Evolutionary conservation across 2,797 vertebrate species (phyloP).

Genomic region (Microcaecilia unicolor): DNA sequence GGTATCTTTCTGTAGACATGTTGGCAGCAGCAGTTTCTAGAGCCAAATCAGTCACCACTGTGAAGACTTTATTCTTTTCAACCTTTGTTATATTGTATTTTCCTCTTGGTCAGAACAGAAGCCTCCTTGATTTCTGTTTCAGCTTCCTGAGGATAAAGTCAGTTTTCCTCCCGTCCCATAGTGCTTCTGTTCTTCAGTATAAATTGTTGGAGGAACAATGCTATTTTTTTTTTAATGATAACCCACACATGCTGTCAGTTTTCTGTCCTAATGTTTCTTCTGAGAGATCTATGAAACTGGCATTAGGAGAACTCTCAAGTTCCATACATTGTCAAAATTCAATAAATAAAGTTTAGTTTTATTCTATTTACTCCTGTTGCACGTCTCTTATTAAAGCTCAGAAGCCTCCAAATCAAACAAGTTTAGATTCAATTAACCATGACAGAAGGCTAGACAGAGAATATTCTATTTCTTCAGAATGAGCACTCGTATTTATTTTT

Average conservation of each 20-base stretch:
- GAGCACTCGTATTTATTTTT: too few species aligned
- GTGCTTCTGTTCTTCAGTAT: constrained; percentile 14
- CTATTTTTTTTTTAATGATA: constrained; percentile 18
- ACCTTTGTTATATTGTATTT: constrained; percentile 7
- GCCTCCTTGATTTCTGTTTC: constrained; percentile 18
- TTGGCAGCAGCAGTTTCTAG: constrained; percentile 23
- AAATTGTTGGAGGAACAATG: constrained; percentile 14
- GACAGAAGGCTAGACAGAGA: background rate
- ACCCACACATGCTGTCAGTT: constrained; percentile 8
- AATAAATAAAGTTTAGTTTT: background rate
- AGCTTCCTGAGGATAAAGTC: constrained; percentile 11
- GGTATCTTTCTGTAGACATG: constrained; percentile 1
- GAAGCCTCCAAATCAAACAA: background rate
- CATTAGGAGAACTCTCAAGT: background rate
- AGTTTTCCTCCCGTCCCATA: constrained; percentile 1
- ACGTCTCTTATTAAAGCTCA: background rate
- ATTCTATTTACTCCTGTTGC: too few species aligned
- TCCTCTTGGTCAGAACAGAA: constrained; percentile 8
- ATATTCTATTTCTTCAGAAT: background rate
- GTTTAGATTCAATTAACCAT: background rate
- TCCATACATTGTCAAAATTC: background rate
- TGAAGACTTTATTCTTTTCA: constrained; percentile 20
- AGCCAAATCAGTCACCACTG: constrained; percentile 14
- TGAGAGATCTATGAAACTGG: constrained; percentile 21
- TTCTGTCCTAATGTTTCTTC: constrained; percentile 26